Evolutionary conservation across 2,113 vertebrate genomes (phyloP), one percentile per base, ranked within the genome.

Genomic region (Callithrix jacchus): DNA sequence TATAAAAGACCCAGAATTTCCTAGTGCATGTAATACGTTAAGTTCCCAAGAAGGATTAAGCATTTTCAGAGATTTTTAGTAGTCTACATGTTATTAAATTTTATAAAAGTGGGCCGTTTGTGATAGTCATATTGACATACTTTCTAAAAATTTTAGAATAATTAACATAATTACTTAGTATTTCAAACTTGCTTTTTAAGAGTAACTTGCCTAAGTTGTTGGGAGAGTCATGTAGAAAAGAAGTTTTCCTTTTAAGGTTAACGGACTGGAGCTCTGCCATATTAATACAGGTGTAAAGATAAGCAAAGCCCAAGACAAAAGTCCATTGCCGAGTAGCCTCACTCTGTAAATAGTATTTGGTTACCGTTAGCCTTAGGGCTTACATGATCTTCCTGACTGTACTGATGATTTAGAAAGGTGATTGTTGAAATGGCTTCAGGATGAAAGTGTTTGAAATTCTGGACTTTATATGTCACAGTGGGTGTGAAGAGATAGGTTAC

Each of bases 161-260:
- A 61, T 89, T 66, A 47, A 54, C 49, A 40, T 94, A 66, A 30
- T 40, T 56, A 37, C 10, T 66, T 74, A 76, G 74, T 86, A 42
- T 81, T 92, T 96, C 54, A 90, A 66, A 47, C 40, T 30, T 54
- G 68, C 64, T 74, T 92, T 95, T 86, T 71, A 66, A 94, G 73
- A 66, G 42, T 64, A 81, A 0, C 40, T 88, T 37, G 9, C 18
- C 4, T 47, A 61, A 52, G 64, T 49, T 42, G 42, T 42, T 42
- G 45, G 47, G 42, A 91, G 77, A 70, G 35, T 56, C 4, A 0
- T 93, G 30, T 79, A 37, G 27, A 32, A 89, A 94, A 88, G 32
- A 84, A 68, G 32, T 74, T 54, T 86, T 83, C 32, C 76, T 54
- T 89, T 83, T 27, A 81, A 87, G 70, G 30, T 35, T 40, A 35